Percentiles rank a stretch among this genome's conserved stretches.
phyloP scores from a whole-genome alignment of 2,113 vertebrate species.

The Poecile atricapillus region DNA sequence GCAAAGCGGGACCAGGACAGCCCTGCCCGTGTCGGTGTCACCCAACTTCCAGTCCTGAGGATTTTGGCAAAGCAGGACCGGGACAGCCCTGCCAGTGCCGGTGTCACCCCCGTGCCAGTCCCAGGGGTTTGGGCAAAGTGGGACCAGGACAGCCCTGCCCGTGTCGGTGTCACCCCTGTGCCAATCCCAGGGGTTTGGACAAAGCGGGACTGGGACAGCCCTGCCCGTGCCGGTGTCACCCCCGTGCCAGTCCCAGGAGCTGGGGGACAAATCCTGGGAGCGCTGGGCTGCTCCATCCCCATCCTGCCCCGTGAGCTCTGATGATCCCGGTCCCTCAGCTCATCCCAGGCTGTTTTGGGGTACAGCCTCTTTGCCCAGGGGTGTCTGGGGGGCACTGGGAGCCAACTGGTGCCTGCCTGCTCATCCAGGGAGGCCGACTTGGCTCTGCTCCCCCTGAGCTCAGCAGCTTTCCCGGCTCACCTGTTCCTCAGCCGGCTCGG shows the following conservation, averaged over 20 bases:
- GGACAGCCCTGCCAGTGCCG: not conserved
- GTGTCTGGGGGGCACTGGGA: not conserved
- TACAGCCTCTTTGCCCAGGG: rapidly evolving
- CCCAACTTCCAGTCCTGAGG: not conserved
- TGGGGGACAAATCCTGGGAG: not conserved
- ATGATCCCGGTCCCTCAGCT: rapidly evolving
- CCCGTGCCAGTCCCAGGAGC: rapidly evolving
- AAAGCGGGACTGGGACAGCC: no score
- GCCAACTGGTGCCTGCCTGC: not conserved
- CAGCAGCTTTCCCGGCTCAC: constrained; percentile 40
- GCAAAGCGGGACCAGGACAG: not conserved
- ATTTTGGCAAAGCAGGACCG: not conserved
- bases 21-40: not conserved
- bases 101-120: not conserved
- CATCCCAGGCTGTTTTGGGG: not conserved
- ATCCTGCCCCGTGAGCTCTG: rapidly evolving
- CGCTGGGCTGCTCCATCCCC: not conserved
- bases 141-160: not conserved
- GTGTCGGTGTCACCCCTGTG: not conserved
- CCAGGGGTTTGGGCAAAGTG: not conserved
- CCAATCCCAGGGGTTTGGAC: no score
- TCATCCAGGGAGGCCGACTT: not conserved
- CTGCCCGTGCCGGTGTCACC: not conserved
- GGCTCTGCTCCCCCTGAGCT: not conserved
- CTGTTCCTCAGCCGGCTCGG: not conserved